These are phyloP conservation scores for Gortyna flavago DNA, from an alignment of 2,888 invertebrate species.

Conservation along the genomic window DNA sequence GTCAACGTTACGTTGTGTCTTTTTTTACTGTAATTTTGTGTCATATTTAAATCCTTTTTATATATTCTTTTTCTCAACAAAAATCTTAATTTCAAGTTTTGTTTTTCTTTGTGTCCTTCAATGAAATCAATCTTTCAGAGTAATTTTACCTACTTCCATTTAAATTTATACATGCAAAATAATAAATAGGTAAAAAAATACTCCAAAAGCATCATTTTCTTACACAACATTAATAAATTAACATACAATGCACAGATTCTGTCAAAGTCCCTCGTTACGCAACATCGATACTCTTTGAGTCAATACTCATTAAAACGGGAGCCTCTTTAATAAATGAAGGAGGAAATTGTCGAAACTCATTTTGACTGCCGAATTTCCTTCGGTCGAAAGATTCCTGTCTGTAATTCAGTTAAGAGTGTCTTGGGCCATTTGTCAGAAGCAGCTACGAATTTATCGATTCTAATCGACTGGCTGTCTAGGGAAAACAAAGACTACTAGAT, in stretches of 20 bases:
- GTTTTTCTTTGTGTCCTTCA: background rate
- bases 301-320: slow-evolving; percentile 57
- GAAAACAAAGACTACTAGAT: slow-evolving; percentile 42
- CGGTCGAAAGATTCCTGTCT: slow-evolving; percentile 44
- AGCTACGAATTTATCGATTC: slow-evolving; percentile 67
- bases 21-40: background rate
- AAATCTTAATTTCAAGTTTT: background rate
- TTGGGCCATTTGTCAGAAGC: slow-evolving; percentile 66
- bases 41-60: background rate
- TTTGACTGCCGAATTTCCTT: slow-evolving; percentile 50
- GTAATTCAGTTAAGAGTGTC: slow-evolving; percentile 57
- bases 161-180: background rate
- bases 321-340: slow-evolving; percentile 48
- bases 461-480: slow-evolving; percentile 41
- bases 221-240: slow-evolving; percentile 24
- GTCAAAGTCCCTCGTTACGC: slow-evolving; percentile 11
- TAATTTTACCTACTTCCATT: background rate
- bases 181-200: slow-evolving; percentile 20
- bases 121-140: background rate
- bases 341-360: slow-evolving; percentile 48
- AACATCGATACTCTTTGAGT: slow-evolving; percentile 25
- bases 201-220: background rate
- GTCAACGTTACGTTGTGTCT: background rate
- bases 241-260: slow-evolving; percentile 13
- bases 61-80: background rate